A percentile compares a stretch with the other conserved stretches of the same genome.
phyloP scores from a whole-genome alignment of 2,113 vertebrate genomes.

The Cariama cristata region DNA sequence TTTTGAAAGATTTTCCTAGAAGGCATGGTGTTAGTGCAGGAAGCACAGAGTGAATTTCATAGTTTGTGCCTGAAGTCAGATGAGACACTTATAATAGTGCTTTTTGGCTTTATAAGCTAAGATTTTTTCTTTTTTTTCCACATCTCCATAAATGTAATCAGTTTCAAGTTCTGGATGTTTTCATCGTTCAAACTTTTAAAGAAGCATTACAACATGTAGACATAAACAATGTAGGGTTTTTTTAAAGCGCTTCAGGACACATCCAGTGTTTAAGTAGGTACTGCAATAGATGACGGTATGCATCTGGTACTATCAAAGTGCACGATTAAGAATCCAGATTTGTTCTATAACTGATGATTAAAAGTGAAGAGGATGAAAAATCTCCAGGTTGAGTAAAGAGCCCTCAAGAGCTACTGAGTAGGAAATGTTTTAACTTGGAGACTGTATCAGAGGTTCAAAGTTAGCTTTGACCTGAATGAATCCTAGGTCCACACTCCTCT shows the following conservation, averaged over 20 bases:
- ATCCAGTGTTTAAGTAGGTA: not conserved
- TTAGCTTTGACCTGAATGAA: not conserved
- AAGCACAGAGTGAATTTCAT: not conserved
- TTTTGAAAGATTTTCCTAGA: not conserved
- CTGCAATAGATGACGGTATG: not conserved
- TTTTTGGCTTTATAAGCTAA: not conserved
- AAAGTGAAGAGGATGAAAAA: not conserved
- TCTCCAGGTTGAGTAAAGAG: not conserved
- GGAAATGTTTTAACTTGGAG: not conserved
- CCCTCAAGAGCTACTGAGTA: not conserved
- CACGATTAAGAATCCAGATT: not conserved
- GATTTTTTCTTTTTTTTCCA: not conserved
- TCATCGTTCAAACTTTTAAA: not conserved
- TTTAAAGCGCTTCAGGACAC: not conserved
- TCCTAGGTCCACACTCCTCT: not conserved
- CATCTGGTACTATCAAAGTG: not conserved
- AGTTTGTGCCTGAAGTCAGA: not conserved
- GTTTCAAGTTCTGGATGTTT: not conserved
- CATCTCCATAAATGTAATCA: not conserved
- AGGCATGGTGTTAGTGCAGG: not conserved
- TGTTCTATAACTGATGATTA: not conserved
- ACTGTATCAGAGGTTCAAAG: not conserved
- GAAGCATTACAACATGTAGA: not conserved
- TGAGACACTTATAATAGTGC: not conserved
- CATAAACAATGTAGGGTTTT: not conserved